Evolutionary conservation across 2,797 vertebrate species (phyloP).

Genomic region (Schizopygopsis malacanthus): DNA sequence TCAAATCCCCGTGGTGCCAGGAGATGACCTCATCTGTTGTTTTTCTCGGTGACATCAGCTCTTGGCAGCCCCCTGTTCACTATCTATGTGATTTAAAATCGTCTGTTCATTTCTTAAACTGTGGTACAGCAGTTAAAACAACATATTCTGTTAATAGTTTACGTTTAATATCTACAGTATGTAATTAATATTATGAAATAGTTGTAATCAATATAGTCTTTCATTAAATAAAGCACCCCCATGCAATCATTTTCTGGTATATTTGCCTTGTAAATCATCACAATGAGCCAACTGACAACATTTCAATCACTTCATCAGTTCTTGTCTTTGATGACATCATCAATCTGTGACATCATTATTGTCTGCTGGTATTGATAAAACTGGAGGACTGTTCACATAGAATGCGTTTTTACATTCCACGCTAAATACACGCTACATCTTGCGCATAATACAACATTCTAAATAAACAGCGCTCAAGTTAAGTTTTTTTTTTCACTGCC

Average conservation of each 20-base stretch:
- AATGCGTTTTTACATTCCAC: neutral
- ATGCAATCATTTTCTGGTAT: constrained; percentile 28
- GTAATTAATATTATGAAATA: neutral
- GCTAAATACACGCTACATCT: neutral
- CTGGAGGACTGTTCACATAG: neutral
- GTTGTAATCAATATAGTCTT: neutral
- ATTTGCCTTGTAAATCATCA: constrained; percentile 21
- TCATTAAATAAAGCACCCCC: constrained; percentile 28
- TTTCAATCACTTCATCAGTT: constrained; percentile 56
- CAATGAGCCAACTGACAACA: constrained; percentile 6
- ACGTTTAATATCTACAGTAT: neutral
- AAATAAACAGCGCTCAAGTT: neutral
- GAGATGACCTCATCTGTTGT: constrained; percentile 49
- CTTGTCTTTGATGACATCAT: constrained; percentile 38
- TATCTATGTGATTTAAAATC: constrained; percentile 6
- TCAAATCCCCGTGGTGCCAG: constrained; percentile 39
- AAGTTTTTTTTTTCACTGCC: neutral
- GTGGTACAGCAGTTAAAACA: neutral
- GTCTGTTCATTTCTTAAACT: neutral
- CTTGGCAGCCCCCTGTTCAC: constrained; percentile 17
- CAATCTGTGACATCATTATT: constrained; percentile 42
- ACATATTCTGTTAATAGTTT: neutral
- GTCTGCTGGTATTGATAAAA: constrained; percentile 45
- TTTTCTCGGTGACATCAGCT: constrained; percentile 27
- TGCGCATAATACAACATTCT: neutral